These are phyloP conservation scores for Apodemus sylvaticus DNA, from an alignment of 2,113 vertebrate genomes.

Conservation along the genomic window DNA sequence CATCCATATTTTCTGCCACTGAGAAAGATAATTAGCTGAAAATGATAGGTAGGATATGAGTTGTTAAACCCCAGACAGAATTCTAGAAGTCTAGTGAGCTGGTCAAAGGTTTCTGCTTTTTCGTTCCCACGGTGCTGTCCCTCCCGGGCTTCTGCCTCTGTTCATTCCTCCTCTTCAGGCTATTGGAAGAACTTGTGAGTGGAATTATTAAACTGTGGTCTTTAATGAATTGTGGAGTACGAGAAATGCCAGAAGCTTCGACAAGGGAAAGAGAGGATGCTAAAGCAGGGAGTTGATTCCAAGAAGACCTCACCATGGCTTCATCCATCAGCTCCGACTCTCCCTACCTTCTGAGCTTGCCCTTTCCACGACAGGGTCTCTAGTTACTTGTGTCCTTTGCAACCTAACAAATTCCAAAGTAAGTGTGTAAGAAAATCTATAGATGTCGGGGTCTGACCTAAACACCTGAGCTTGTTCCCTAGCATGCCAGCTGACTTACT, in stretches of 20 bases:
- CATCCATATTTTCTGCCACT: neutral
- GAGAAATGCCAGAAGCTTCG: neutral
- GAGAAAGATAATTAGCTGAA: slow-evolving; percentile 10
- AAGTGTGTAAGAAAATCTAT: neutral
- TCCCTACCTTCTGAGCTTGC: neutral
- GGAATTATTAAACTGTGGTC: neutral
- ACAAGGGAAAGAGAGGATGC: neutral
- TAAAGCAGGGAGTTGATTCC: neutral
- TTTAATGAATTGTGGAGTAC: neutral
- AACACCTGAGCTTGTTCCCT: neutral
- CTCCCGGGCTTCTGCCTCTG: neutral
- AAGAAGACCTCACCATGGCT: neutral
- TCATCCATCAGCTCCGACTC: neutral
- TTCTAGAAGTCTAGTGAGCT: neutral
- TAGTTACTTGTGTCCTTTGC: neutral
- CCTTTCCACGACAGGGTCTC: neutral
- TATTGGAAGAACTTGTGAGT: neutral
- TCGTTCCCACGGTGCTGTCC: neutral
- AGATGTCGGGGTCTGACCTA: neutral
- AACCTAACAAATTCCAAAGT: slow-evolving; percentile 33
- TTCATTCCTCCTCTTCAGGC: neutral
- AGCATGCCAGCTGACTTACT: neutral
- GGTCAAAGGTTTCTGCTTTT: neutral
- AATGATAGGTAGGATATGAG: neutral
- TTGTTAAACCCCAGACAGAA: neutral